phyloP scores from a whole-genome alignment of 2,888 invertebrate genomes.

The Spicauda simplicius region DNA sequence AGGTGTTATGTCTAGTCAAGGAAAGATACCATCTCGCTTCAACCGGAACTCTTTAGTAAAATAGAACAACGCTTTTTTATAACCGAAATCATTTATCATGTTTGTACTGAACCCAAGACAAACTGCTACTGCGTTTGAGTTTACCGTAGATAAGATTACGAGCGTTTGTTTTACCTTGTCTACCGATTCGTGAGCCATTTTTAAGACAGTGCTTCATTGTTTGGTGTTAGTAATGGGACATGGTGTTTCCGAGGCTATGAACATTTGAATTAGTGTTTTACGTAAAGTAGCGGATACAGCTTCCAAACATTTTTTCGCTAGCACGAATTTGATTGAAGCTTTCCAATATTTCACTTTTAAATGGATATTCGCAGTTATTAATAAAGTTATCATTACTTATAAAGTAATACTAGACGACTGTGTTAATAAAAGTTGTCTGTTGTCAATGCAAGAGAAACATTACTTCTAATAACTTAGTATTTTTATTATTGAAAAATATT shows the following conservation, averaged over 20 bases:
- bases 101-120: conserved; percentile 81
- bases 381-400: too few species aligned
- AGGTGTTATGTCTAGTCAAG: conserved; percentile 80
- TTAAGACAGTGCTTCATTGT: conserved; percentile 79
- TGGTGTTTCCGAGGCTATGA: conserved; percentile 57
- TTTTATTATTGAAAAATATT: not conserved
- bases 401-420: too few species aligned
- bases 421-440: too few species aligned
- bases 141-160: conserved; percentile 81
- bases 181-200: conserved; percentile 77
- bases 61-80: conserved; percentile 79
- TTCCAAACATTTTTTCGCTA: not conserved
- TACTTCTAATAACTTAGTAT: too few species aligned
- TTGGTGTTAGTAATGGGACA: conserved; percentile 62
- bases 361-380: too few species aligned
- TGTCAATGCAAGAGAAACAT: too few species aligned
- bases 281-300: not conserved
- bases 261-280: not conserved
- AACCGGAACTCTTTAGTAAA: conserved; percentile 80
- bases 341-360: too few species aligned
- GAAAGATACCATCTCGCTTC: conserved; percentile 72
- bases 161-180: conserved; percentile 79
- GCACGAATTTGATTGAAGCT: too few species aligned
- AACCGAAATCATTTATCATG: conserved; percentile 83
- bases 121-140: conserved; percentile 84